Conservation (phyloP, 2,888 invertebrate species). For the Baccha elongata region DNA sequence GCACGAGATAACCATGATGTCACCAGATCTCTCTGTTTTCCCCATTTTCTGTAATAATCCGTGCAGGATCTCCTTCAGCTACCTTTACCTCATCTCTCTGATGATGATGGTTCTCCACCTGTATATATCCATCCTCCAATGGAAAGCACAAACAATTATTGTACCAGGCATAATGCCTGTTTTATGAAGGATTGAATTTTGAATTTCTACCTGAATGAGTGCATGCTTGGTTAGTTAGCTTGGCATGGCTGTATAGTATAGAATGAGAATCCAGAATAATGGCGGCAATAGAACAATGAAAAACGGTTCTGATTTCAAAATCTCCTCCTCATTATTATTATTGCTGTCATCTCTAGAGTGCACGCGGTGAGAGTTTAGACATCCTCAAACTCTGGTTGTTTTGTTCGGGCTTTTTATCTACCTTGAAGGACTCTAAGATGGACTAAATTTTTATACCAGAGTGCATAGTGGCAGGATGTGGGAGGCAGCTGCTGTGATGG, state of each 20-base stretch:
- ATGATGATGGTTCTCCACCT: no score
- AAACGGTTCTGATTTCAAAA: conserved; percentile 63
- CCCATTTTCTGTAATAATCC: conserved; percentile 64
- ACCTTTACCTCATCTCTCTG: not conserved
- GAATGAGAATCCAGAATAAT: conserved; percentile 40
- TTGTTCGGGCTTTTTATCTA: conserved; percentile 2
- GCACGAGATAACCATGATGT: conserved; percentile 63
- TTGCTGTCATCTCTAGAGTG: conserved; percentile 29
- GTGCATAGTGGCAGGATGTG: no score
- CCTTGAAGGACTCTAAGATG: conserved; percentile 51
- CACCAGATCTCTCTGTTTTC: conserved; percentile 56
- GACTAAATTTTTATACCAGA: conserved; percentile 36
- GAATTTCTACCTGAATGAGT: conserved; percentile 61
- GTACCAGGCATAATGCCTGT: conserved; percentile 9
- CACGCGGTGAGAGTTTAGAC: not conserved
- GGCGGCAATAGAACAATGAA: conserved; percentile 60
- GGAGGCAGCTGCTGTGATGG: conserved; percentile 34
- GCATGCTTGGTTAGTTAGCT: conserved; percentile 18
- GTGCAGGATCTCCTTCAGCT: conserved; percentile 34
- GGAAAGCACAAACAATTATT: conserved; percentile 55
- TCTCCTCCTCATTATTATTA: conserved; percentile 61
- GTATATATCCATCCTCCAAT: not conserved
- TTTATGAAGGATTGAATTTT: conserved; percentile 60
- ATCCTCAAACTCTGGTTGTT: not conserved
- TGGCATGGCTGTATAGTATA: conserved; percentile 46